phyloP scores from a whole-genome alignment of 2,113 vertebrate genomes.

The Alaudala cheleensis region DNA sequence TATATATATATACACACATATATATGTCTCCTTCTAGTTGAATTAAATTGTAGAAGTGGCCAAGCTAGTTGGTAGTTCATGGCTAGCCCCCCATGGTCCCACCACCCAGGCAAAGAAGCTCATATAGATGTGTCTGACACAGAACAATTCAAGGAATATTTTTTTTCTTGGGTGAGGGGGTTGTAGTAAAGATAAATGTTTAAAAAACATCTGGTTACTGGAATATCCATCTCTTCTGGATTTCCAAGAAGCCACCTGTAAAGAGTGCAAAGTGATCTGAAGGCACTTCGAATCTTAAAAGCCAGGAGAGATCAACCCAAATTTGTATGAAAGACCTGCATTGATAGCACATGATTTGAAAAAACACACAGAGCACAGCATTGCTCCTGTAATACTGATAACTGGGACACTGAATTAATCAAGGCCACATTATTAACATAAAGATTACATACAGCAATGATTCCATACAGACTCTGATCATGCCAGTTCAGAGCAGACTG shows the following conservation, averaged over 20 bases:
- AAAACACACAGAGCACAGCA: not conserved
- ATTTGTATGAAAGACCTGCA: not conserved
- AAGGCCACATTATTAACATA: not conserved
- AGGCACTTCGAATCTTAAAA: not conserved
- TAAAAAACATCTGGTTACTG: not conserved
- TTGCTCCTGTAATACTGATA: not conserved
- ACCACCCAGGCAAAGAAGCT: not conserved
- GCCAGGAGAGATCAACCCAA: not conserved
- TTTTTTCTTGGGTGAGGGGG: accelerated
- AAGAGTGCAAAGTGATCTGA: not conserved
- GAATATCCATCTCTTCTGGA: not conserved
- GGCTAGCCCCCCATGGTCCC: not conserved
- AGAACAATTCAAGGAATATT: not conserved
- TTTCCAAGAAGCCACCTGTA: not conserved
- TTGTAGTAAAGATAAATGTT: not conserved
- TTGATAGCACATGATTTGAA: accelerated
- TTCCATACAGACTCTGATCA: not conserved
- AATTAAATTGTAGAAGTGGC: not conserved
- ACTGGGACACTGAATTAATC: not conserved
- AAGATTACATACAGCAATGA: not conserved
- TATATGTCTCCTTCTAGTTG: not conserved
- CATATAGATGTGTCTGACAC: not conserved
- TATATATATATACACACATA: not conserved
- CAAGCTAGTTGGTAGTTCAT: not conserved
- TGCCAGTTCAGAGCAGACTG: not conserved